Conservation (phyloP, 1,140 invertebrate genomes). For the Zaprionus kolodkinae region DNA sequence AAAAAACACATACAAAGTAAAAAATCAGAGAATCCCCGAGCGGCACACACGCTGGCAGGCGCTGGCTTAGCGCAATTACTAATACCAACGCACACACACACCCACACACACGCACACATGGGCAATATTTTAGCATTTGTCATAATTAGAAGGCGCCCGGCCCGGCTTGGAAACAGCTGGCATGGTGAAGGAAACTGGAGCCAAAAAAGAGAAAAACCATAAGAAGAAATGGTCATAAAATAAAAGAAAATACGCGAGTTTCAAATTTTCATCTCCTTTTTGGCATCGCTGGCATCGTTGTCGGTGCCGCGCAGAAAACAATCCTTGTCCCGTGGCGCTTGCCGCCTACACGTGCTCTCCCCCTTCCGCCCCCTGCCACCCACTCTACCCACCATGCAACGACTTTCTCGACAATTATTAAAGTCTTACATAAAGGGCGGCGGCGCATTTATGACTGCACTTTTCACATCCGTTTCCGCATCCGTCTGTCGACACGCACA, state of each 20-base stretch:
- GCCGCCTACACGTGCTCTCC: neutral
- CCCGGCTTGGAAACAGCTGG: constrained; percentile 55
- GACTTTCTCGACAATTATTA: constrained; percentile 71
- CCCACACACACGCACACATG: constrained; percentile 30
- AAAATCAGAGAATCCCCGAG: constrained; percentile 67
- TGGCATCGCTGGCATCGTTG: constrained; percentile 5
- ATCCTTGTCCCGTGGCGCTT: neutral
- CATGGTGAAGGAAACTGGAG: constrained; percentile 9
- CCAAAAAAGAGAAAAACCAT: constrained; percentile 13
- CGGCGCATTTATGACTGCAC: constrained; percentile 81
- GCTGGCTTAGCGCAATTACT: constrained; percentile 17
- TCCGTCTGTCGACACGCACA: constrained; percentile 67
- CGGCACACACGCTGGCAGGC: constrained; percentile 28
- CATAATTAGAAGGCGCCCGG: constrained; percentile 71
- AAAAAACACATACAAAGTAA: constrained; percentile 25
- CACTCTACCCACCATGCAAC: neutral
- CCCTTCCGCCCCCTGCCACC: neutral
- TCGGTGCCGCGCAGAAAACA: constrained; percentile 28
- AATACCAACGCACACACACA: constrained; percentile 17
- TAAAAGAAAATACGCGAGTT: constrained; percentile 76
- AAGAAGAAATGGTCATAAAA: constrained; percentile 68
- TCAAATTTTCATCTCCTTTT: constrained; percentile 72
- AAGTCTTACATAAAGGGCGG: constrained; percentile 74
- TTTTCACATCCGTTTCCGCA: constrained; percentile 81
- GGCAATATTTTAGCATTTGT: constrained; percentile 78